phyloP scores from a whole-genome alignment of 2,888 invertebrate genomes.

The Drosophila buzzatii region DNA sequence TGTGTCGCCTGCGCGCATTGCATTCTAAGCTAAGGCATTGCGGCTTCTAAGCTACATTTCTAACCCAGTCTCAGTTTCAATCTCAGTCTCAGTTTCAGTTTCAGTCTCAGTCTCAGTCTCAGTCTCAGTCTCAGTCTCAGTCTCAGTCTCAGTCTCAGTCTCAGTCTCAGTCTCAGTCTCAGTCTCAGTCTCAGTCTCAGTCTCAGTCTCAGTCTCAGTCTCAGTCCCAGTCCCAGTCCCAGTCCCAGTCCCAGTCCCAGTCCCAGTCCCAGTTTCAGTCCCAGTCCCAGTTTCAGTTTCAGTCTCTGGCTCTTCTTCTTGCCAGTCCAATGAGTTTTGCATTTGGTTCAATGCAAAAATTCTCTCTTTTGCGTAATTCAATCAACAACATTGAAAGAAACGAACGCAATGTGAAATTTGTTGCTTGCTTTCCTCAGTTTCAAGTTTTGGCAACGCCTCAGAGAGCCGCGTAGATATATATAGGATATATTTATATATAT shows the following conservation, averaged over 20 bases:
- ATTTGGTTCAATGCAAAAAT: constrained; percentile 19
- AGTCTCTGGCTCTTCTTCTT: not conserved
- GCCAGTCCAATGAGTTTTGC: not conserved
- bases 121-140: not conserved
- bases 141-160: not conserved
- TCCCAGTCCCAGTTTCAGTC: not conserved
- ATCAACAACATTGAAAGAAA: constrained; percentile 39
- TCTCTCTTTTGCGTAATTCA: constrained; percentile 68
- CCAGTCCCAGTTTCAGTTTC: not conserved
- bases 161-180: not conserved
- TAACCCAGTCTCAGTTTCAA: not conserved
- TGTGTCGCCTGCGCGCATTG: constrained; percentile 44
- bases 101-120: not conserved
- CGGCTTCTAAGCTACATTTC: not conserved
- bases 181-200: not conserved
- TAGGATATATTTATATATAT: constrained; percentile 25
- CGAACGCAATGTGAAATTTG: constrained; percentile 53
- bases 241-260: not conserved
- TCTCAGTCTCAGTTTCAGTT: no score
- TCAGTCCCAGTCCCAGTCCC: not conserved
- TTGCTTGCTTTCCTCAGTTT: constrained; percentile 19
- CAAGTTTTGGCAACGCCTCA: constrained; percentile 47
- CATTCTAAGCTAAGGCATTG: no score
- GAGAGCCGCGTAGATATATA: constrained; percentile 18
- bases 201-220: not conserved